phyloP scores from a whole-genome alignment of 1,140 invertebrate species.

The Drosophila trapezifrons region DNA sequence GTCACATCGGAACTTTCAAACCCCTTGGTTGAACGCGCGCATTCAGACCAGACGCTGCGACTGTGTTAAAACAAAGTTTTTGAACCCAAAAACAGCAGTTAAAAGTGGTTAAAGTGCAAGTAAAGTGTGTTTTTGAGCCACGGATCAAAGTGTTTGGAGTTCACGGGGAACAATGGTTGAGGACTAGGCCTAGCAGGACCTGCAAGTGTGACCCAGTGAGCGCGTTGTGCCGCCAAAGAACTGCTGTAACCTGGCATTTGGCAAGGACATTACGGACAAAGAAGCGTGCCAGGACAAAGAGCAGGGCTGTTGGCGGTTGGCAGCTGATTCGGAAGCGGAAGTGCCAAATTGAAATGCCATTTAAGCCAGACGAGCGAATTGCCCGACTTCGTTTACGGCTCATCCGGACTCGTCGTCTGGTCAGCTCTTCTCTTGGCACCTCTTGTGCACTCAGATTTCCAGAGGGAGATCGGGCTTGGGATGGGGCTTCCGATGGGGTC shows the following conservation, averaged over 20 bases:
- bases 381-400: slow-evolving; percentile 37
- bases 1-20: slow-evolving; percentile 75
- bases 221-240: slow-evolving; percentile 22
- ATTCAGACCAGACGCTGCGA: slow-evolving; percentile 2
- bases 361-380: slow-evolving; percentile 64
- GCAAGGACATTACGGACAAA: slow-evolving; percentile 79
- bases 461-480: not conserved
- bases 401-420: slow-evolving; percentile 14
- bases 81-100: slow-evolving; percentile 62
- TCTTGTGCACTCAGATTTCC: slow-evolving; percentile 40
- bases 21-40: slow-evolving; percentile 64
- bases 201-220: slow-evolving; percentile 36
- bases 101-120: slow-evolving; percentile 31
- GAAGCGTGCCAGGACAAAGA: slow-evolving; percentile 24
- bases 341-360: slow-evolving; percentile 79
- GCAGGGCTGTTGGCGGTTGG: slow-evolving; percentile 8
- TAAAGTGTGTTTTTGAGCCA: slow-evolving; percentile 52
- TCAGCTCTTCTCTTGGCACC: slow-evolving; percentile 7
- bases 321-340: slow-evolving; percentile 69
- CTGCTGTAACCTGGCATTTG: slow-evolving; percentile 24
- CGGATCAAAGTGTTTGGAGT: slow-evolving; percentile 20
- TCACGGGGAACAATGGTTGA: not conserved
- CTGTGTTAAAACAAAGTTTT: slow-evolving; percentile 57
- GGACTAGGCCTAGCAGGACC: slow-evolving; percentile 6
- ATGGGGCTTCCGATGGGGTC: not conserved